Conservation (phyloP, 2,113 vertebrate species). For the Nothobranchius kuhntae region DNA sequence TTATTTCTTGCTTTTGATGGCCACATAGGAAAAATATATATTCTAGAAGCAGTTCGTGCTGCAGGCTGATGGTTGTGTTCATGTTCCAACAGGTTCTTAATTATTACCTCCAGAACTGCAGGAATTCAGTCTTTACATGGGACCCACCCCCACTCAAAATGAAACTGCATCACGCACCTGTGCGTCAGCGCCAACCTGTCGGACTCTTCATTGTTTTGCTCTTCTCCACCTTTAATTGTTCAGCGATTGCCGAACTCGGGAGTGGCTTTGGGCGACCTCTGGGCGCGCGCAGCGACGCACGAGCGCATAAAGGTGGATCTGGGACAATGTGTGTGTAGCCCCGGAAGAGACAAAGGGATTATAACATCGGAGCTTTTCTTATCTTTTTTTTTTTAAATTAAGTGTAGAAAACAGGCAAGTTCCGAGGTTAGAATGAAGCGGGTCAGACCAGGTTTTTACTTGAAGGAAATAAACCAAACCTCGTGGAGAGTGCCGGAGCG, state of each 20-base stretch:
- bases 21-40: too few species aligned
- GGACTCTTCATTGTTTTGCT: not conserved
- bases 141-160: not conserved
- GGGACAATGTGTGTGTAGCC: slow-evolving; percentile 63
- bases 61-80: too few species aligned
- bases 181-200: not conserved
- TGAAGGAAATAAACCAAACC: slow-evolving; percentile 91
- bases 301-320: slow-evolving; percentile 53
- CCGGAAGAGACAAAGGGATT: slow-evolving; percentile 24
- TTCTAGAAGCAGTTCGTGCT: too few species aligned
- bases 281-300: slow-evolving; percentile 57
- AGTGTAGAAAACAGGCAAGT: not conserved
- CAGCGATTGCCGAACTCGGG: slow-evolving; percentile 42
- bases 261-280: slow-evolving; percentile 64
- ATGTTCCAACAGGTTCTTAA: too few species aligned
- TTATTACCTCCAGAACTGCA: too few species aligned
- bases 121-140: too few species aligned
- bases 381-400: not conserved
- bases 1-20: too few species aligned
- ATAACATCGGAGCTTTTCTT: not conserved
- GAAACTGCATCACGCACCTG: not conserved
- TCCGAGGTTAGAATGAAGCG: slow-evolving; percentile 60
- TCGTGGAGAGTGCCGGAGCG: slow-evolving; percentile 89
- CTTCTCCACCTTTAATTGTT: slow-evolving; percentile 42
- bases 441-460: slow-evolving; percentile 82